Percentiles rank a stretch among this genome's conserved stretches.
phyloP scores from a whole-genome alignment of 2,113 vertebrate species.

The Phoxinus phoxinus region DNA sequence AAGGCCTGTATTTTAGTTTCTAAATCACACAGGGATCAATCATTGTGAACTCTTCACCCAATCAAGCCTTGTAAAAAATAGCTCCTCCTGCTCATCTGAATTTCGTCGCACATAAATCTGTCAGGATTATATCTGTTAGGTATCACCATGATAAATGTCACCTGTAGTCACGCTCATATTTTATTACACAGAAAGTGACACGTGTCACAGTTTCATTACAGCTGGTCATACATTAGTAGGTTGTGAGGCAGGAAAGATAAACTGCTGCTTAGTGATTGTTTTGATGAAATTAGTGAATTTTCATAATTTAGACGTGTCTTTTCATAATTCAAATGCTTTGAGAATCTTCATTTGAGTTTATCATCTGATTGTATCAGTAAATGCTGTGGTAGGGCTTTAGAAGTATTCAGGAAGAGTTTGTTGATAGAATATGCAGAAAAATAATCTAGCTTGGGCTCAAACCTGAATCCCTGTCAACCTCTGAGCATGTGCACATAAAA shows the following conservation, averaged over 20 bases:
- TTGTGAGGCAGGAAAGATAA: slow-evolving; percentile 10
- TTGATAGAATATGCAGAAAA: not conserved
- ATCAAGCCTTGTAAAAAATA: not conserved
- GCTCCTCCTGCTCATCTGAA: not conserved
- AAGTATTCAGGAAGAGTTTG: not conserved
- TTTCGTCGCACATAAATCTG: not conserved
- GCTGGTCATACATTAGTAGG: slow-evolving; percentile 19
- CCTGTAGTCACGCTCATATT: slow-evolving; percentile 7
- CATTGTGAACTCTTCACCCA: not conserved
- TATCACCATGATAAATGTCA: slow-evolving; percentile 27
- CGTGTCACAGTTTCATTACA: not conserved
- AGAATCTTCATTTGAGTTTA: not conserved
- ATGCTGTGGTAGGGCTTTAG: not conserved
- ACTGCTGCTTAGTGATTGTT: not conserved
- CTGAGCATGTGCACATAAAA: not conserved
- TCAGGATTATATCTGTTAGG: slow-evolving; percentile 13
- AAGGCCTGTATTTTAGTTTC: not conserved
- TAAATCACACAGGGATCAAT: not conserved
- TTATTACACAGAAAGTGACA: slow-evolving; percentile 20
- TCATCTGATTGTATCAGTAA: not conserved
- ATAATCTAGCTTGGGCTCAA: not conserved
- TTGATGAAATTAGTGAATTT: not conserved
- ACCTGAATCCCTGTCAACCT: not conserved
- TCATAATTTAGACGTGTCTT: slow-evolving; percentile 4
- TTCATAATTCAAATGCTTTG: not conserved